These are phyloP conservation scores for Balearica regulorum DNA, from an alignment of 2,797 vertebrate species.

Conservation along the genomic window DNA sequence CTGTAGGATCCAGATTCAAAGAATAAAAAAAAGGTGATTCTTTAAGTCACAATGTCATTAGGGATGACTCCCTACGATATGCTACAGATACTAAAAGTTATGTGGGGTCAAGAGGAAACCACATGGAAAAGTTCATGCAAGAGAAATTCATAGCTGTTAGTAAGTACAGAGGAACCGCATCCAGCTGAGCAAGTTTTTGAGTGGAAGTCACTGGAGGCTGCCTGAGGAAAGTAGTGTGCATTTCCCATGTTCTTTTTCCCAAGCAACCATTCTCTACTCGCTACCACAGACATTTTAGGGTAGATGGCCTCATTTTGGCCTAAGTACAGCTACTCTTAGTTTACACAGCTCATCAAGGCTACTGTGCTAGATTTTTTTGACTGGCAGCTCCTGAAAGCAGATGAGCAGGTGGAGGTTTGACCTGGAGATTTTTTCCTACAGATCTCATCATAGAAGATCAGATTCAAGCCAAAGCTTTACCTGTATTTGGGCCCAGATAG, in stretches of 20 bases:
- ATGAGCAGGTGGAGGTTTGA: neutral
- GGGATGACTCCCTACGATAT: neutral
- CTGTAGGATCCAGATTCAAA: neutral
- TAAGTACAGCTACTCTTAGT: neutral
- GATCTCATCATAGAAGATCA: neutral
- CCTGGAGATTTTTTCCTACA: neutral
- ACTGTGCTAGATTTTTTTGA: neutral
- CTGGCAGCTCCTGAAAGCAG: neutral
- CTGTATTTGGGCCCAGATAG: neutral
- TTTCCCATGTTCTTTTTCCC: neutral
- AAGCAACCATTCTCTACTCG: neutral
- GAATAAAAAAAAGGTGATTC: neutral
- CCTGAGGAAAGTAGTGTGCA: neutral
- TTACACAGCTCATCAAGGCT: neutral
- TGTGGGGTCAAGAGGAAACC: neutral
- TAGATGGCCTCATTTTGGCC: neutral
- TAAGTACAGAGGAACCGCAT: neutral
- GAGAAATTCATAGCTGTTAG: neutral
- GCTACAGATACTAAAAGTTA: neutral
- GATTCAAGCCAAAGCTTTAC: neutral
- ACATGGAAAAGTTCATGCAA: neutral
- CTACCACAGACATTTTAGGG: neutral
- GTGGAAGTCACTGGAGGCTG: neutral
- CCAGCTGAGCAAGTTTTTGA: neutral
- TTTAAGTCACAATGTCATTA: neutral